A percentile compares a stretch with the other conserved stretches of the same genome.
Evolutionary conservation across 2,113 vertebrate genomes (phyloP).

Genomic region (Prolemur simus): DNA sequence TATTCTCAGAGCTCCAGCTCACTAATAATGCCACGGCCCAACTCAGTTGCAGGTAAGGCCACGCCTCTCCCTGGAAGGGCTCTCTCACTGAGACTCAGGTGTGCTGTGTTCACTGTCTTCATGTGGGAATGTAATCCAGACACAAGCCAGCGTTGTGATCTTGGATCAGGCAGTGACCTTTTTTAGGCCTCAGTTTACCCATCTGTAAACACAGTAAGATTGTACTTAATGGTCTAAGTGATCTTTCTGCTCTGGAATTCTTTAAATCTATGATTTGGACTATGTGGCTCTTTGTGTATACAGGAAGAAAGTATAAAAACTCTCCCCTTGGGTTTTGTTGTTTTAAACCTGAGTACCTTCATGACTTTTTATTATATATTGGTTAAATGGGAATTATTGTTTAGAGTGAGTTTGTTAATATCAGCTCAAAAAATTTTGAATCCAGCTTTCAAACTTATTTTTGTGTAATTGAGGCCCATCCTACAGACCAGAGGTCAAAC

Average conservation of each 20-base stretch:
- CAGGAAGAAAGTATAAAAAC: neutral
- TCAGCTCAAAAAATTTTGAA: neutral
- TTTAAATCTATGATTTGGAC: neutral
- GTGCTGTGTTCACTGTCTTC: neutral
- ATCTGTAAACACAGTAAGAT: neutral
- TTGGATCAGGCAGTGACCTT: neutral
- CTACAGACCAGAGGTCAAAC: neutral
- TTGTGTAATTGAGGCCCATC: neutral
- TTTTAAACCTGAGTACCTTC: conserved; percentile 4
- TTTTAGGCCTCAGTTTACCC: neutral
- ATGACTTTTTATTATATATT: neutral
- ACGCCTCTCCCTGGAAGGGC: neutral
- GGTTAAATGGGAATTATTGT: neutral
- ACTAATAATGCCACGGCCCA: conserved; percentile 96
- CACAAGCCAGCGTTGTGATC: neutral
- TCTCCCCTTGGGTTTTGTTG: neutral
- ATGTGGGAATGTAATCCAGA: neutral
- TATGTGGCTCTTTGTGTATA: neutral
- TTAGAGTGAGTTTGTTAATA: conserved; percentile 9
- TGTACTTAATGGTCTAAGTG: neutral
- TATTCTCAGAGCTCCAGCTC: conserved; percentile 90
- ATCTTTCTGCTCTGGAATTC: neutral
- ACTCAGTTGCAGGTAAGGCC: conserved; percentile 97
- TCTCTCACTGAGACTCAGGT: neutral
- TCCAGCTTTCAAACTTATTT: conserved; percentile 28